Evolutionary conservation across 1,140 invertebrate genomes (phyloP), one percentile per base, ranked within the genome.

Genomic region (Pantala flavescens): DNA sequence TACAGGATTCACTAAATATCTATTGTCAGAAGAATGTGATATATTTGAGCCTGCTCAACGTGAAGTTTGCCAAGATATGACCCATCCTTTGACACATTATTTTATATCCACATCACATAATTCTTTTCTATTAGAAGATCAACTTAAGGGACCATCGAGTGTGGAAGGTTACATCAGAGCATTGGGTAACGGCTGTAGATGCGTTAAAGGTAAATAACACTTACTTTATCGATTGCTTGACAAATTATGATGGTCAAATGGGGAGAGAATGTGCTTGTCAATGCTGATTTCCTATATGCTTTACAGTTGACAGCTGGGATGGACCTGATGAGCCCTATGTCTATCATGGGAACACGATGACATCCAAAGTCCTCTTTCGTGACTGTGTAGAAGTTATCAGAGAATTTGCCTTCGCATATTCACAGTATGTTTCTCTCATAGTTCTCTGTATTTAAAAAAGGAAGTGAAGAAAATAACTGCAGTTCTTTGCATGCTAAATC

Each of bases 61-160:
- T 72, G 77, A 75, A 11, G 83, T 87, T 24, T 86, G 82, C 77
- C 85, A 88, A 77, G 86, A 89, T 78, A 89, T 89, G 88, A 82
- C 78, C 43, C 84, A 86, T 74, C 87, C 88, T 43, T 79, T 90
- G 10, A 81, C 81, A 28, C 84, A 89, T 79, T 90, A 90, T 78
- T 90, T 87, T 78, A 88, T 90, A 70, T 84, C 86, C n/a, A 84
- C 86, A 71, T 89, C 87, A 70, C 86, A 89, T 79, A 89, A 90
- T 79, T 88, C 88, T 80, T 87, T 86, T 78, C 78, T 88, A 10
- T 78, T 87, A 0, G 84, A 84, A 74, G 86, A 86, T 77, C 86
- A 87, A 76, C 79, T 87, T 19, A 83, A 83, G 74, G 86, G 86
- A 10, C 82, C 83, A 28, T 84, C 83, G 70, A 84, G 82, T 74